phyloP scores from a whole-genome alignment of 2,888 invertebrate species.

The Cloeon dipterum region DNA sequence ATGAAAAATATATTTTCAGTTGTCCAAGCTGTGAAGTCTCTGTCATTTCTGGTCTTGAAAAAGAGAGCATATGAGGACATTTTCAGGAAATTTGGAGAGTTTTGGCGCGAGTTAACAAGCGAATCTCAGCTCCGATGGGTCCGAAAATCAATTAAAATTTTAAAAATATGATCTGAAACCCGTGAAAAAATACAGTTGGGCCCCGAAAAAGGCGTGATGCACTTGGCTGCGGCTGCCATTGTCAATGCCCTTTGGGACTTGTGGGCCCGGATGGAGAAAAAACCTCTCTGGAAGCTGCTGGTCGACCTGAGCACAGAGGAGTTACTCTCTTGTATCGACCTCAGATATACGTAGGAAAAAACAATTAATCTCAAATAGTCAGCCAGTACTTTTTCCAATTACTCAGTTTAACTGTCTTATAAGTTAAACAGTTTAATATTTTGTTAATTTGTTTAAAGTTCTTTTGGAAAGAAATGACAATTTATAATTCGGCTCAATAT shows the following conservation, averaged over 20 bases:
- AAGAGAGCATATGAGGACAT: slow-evolving; percentile 43
- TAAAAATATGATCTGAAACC: neutral
- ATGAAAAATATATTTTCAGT: too few species aligned
- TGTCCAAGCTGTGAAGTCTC: slow-evolving; percentile 44
- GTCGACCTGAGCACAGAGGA: slow-evolving; percentile 65
- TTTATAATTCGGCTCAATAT: too few species aligned
- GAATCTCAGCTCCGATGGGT: slow-evolving; percentile 87
- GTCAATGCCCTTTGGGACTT: slow-evolving; percentile 84
- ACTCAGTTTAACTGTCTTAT: too few species aligned
- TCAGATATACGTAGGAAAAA: slow-evolving; percentile 42
- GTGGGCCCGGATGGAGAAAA: slow-evolving; percentile 62
- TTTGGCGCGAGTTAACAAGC: slow-evolving; percentile 63
- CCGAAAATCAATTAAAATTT: too few species aligned
- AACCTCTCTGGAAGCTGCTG: slow-evolving; percentile 71
- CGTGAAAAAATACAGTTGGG: slow-evolving; percentile 34
- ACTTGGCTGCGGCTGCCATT: slow-evolving; percentile 68
- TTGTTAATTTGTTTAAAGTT: too few species aligned
- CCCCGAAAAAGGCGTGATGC: slow-evolving; percentile 75
- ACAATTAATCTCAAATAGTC: too few species aligned
- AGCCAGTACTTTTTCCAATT: too few species aligned
- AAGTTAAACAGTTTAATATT: too few species aligned
- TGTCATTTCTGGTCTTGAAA: slow-evolving; percentile 45
- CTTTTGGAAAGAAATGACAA: too few species aligned
- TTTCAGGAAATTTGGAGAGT: slow-evolving; percentile 47
- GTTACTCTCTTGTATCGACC: slow-evolving; percentile 67